phyloP scores from a whole-genome alignment of 2,113 vertebrate species.

The Planiliza haematocheilus region DNA sequence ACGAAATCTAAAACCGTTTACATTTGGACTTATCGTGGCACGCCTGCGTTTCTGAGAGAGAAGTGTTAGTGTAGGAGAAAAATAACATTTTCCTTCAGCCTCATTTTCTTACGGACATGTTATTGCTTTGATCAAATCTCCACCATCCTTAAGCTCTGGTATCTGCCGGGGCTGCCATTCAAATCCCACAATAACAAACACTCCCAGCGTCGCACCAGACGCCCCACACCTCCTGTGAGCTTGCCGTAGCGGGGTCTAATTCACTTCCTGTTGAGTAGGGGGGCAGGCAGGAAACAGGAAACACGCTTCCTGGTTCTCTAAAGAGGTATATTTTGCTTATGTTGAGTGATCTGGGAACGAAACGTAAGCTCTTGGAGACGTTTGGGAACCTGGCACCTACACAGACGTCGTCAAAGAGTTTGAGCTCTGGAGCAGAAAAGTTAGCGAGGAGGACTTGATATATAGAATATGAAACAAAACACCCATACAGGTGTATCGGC shows the following conservation, averaged over 20 bases:
- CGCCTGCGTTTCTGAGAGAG: neutral
- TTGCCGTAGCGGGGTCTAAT: slow-evolving; percentile 38
- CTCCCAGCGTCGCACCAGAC: neutral
- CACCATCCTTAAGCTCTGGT: slow-evolving; percentile 44
- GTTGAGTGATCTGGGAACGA: slow-evolving; percentile 35
- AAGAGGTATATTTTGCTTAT: slow-evolving; percentile 60
- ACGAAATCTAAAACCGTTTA: slow-evolving; percentile 20
- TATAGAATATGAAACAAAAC: neutral
- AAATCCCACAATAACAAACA: slow-evolving; percentile 61
- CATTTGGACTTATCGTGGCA: neutral
- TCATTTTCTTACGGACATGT: slow-evolving; percentile 43
- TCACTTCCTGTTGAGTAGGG: slow-evolving; percentile 68
- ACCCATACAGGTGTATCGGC: too few species aligned
- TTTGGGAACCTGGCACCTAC: slow-evolving; percentile 3
- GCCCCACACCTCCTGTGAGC: neutral
- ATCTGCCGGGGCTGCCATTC: slow-evolving; percentile 35
- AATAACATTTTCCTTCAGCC: slow-evolving; percentile 58
- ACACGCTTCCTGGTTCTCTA: slow-evolving; percentile 54
- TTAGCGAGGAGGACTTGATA: neutral
- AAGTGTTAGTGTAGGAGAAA: slow-evolving; percentile 6
- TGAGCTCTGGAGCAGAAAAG: too few species aligned
- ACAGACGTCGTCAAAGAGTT: slow-evolving; percentile 26
- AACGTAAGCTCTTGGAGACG: slow-evolving; percentile 46
- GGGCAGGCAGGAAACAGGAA: slow-evolving; percentile 69
- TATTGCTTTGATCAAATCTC: slow-evolving; percentile 65